Conservation (phyloP, 2,888 invertebrate species). For the Drosophila leonis region DNA sequence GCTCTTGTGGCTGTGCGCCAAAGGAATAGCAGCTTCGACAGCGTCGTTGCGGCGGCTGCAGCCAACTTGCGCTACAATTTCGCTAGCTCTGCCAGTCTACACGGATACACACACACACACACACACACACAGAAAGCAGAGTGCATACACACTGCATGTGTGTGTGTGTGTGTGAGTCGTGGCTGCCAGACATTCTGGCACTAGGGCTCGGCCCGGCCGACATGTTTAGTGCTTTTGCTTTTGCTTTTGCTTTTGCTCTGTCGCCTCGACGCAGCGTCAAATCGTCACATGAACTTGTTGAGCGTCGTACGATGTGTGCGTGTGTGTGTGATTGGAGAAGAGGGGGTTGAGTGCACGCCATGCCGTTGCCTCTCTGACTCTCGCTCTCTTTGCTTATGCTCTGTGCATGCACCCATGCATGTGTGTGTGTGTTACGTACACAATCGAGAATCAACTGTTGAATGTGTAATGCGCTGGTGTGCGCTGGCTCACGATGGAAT, state of each 20-base stretch:
- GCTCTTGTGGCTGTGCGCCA: conserved; percentile 49
- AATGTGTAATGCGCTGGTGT: conserved; percentile 68
- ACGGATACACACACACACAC: conserved; percentile 23
- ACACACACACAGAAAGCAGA: conserved; percentile 8
- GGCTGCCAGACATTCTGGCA: conserved; percentile 84
- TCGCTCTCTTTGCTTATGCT: conserved; percentile 38
- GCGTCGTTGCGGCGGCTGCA: conserved; percentile 54
- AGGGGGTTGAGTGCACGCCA: conserved; percentile 28
- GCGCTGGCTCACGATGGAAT: conserved; percentile 51
- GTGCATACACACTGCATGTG: conserved; percentile 34
- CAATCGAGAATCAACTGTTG: conserved; percentile 73
- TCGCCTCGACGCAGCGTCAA: conserved; percentile 53
- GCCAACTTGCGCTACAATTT: conserved; percentile 77
- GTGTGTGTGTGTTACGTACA: conserved; percentile 29
- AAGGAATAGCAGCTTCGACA: conserved; percentile 32
- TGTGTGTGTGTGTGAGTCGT: conserved; percentile 59
- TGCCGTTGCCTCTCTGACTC: conserved; percentile 30
- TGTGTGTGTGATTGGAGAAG: neutral
- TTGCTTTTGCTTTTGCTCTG: conserved; percentile 54
- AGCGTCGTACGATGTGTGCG: conserved; percentile 39
- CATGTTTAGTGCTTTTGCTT: conserved; percentile 56
- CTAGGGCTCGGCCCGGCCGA: conserved; percentile 69
- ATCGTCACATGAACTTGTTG: conserved; percentile 68
- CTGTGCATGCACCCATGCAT: conserved; percentile 22
- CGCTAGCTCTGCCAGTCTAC: conserved; percentile 70